A percentile compares a stretch with the other conserved stretches of the same genome.
phyloP scores from a whole-genome alignment of 2,888 invertebrate species.

The Pheosia tremula region DNA sequence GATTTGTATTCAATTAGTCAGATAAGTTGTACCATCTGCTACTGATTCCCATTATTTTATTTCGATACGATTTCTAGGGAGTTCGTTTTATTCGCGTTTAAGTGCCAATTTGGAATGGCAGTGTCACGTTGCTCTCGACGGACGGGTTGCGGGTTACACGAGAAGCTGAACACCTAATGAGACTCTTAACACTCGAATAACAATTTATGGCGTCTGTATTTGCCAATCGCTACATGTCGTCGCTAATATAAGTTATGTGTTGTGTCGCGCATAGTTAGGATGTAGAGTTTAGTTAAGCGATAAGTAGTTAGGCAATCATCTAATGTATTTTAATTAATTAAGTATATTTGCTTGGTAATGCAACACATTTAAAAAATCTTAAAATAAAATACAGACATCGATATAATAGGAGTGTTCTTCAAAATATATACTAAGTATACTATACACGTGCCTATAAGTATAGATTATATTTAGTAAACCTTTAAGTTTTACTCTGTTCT shows the following conservation, averaged over 20 bases:
- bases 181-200: slow-evolving; percentile 9
- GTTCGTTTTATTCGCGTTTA: slow-evolving; percentile 49
- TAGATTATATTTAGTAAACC: too few species aligned
- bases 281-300: not conserved
- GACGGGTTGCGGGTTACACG: slow-evolving; percentile 36
- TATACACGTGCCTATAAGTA: too few species aligned
- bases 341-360: too few species aligned
- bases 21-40: not conserved
- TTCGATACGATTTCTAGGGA: slow-evolving; percentile 17
- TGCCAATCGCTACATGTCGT: not conserved
- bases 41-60: slow-evolving; percentile 4
- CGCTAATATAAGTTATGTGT: not conserved
- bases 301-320: too few species aligned
- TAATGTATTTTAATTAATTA: too few species aligned
- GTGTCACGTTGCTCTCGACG: slow-evolving; percentile 49
- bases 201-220: slow-evolving; percentile 5
- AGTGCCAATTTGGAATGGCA: slow-evolving; percentile 59
- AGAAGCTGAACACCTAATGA: slow-evolving; percentile 33
- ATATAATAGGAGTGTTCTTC: too few species aligned
- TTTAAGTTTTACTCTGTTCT: too few species aligned
- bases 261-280: not conserved
- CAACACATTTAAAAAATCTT: too few species aligned
- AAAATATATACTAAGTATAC: too few species aligned
- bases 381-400: too few species aligned
- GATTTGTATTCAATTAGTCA: not conserved